Evolutionary conservation across 53 echinoderm and acorn worm genomes (phyloP).

Genomic region (Zoroaster sp.): DNA sequence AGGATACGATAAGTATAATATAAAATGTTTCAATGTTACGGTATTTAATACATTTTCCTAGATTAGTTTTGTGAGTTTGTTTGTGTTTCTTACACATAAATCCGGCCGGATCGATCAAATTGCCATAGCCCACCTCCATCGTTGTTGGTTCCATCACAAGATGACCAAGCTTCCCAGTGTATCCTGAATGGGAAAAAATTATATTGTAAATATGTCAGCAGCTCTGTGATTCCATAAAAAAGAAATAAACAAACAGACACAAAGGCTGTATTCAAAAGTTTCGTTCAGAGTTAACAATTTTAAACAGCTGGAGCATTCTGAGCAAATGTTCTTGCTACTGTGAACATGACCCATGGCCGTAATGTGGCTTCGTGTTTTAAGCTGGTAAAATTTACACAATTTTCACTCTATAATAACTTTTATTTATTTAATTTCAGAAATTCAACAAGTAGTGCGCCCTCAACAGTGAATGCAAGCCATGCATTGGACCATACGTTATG

Average conservation of each 20-base stretch:
- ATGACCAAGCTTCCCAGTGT: constrained; percentile 35
- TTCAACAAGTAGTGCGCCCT: no score
- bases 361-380: not conserved
- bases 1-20: no score
- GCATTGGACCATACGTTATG: no score
- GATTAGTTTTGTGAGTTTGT: not conserved
- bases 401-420: no score
- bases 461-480: no score
- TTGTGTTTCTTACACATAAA: not conserved
- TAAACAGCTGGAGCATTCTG: not conserved
- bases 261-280: not conserved
- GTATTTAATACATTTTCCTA: not conserved
- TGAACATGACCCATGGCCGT: no score
- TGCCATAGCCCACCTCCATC: not conserved
- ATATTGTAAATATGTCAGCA: not conserved
- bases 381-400: not conserved
- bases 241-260: no score
- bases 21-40: not conserved
- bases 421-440: no score
- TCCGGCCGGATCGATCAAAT: not conserved
- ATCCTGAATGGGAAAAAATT: not conserved
- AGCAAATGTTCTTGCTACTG: no score
- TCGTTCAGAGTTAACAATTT: not conserved
- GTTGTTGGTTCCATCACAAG: not conserved
- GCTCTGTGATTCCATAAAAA: no score